Conservation (phyloP, 2,113 vertebrate genomes). For the Macquaria ambigua region DNA sequence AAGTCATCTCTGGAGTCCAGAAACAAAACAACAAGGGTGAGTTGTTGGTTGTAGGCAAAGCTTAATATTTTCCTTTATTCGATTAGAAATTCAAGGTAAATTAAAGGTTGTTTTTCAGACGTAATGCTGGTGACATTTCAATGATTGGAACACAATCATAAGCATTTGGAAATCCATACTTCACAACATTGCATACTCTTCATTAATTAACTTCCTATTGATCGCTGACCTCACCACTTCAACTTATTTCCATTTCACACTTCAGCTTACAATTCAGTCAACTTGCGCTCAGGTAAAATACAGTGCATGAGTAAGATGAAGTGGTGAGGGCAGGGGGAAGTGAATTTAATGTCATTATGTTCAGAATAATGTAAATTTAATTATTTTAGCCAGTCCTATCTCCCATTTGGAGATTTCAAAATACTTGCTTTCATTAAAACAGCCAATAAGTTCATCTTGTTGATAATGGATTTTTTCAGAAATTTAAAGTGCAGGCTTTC, state of each 20-base stretch:
- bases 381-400: background rate
- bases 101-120: constrained; percentile 44
- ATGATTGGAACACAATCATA: constrained; percentile 73
- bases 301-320: constrained; percentile 8
- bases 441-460: constrained; percentile 17
- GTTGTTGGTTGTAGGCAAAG: constrained; percentile 10
- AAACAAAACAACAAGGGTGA: constrained; percentile 1
- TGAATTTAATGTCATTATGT: constrained; percentile 37
- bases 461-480: constrained; percentile 52
- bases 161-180: constrained; percentile 82
- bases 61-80: constrained; percentile 42
- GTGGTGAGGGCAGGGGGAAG: constrained; percentile 46
- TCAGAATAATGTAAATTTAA: constrained; percentile 33
- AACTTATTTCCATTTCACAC: constrained; percentile 76
- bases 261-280: constrained; percentile 55
- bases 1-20: background rate
- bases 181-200: constrained; percentile 77
- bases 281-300: constrained; percentile 44
- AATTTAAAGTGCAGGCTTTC: constrained; percentile 42
- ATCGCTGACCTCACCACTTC: constrained; percentile 78
- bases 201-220: constrained; percentile 86
- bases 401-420: constrained; percentile 7
- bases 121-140: constrained; percentile 73
- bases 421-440: constrained; percentile 34
- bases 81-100: constrained; percentile 57